phyloP scores from a whole-genome alignment of 2,113 vertebrate species.

The Laticauda colubrina region DNA sequence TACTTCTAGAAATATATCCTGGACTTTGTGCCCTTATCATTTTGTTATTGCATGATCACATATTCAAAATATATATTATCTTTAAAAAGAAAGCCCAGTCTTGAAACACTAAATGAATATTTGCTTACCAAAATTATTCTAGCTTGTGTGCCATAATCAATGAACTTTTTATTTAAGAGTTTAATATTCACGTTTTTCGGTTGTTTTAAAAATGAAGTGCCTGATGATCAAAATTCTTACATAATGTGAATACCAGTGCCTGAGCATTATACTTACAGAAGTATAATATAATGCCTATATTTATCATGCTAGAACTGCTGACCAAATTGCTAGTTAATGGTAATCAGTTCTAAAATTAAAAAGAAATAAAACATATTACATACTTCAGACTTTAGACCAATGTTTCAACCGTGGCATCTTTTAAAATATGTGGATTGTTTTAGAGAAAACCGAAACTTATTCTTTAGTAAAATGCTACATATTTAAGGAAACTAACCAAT shows the following conservation, averaged over 20 bases:
- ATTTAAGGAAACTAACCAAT: not conserved
- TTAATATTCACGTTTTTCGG: not conserved
- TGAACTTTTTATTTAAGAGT: not conserved
- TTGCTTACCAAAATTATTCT: no score
- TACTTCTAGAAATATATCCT: not conserved
- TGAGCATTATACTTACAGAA: not conserved
- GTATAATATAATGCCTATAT: not conserved
- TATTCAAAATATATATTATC: slow-evolving; percentile 12
- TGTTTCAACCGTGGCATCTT: not conserved
- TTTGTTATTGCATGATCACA: slow-evolving; percentile 1
- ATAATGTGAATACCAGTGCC: not conserved
- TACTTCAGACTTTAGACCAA: not conserved
- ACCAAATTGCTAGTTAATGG: not conserved
- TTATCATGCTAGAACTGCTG: not conserved
- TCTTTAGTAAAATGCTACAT: not conserved
- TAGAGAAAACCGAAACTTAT: not conserved
- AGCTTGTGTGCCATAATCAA: not conserved
- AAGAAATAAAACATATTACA: not conserved
- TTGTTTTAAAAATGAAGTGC: slow-evolving; percentile 7
- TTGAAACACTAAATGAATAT: not conserved
- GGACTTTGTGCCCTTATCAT: slow-evolving; percentile 2
- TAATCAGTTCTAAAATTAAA: not conserved
- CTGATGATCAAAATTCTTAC: not conserved
- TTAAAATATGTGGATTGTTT: not conserved
- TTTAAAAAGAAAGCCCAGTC: not conserved